Evolutionary conservation across 2,888 invertebrate genomes (phyloP).

Genomic region (Gymnoscelis rufifasciata): DNA sequence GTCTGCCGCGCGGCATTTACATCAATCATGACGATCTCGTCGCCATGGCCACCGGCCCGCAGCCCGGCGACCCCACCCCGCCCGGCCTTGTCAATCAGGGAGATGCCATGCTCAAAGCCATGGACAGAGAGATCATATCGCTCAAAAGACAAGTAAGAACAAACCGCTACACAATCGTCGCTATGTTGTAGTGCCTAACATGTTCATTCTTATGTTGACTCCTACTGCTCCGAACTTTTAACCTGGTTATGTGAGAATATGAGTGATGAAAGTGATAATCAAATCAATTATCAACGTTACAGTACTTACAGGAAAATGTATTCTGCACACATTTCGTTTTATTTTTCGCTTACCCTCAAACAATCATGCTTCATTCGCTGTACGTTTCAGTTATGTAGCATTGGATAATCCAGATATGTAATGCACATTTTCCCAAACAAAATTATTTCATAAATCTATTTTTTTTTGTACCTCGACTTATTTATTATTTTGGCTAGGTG

Average conservation of each 20-base stretch:
- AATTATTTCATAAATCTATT: neutral
- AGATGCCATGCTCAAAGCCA: slow-evolving; percentile 91
- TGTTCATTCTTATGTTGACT: slow-evolving; percentile 62
- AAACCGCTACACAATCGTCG: slow-evolving; percentile 50
- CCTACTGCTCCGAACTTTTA: slow-evolving; percentile 33
- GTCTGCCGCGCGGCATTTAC: slow-evolving; percentile 97
- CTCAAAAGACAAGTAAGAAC: slow-evolving; percentile 96
- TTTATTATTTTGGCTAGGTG: slow-evolving; percentile 80
- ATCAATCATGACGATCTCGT: slow-evolving; percentile 98
- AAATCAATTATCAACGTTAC: slow-evolving; percentile 36
- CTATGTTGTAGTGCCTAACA: slow-evolving; percentile 60
- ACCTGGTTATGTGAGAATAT: slow-evolving; percentile 65
- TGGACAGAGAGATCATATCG: slow-evolving; percentile 96
- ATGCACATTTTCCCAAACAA: slow-evolving; percentile 42
- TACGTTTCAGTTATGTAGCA: slow-evolving; percentile 42
- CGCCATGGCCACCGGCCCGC: slow-evolving; percentile 89
- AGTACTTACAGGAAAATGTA: slow-evolving; percentile 46
- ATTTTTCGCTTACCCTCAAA: slow-evolving; percentile 38
- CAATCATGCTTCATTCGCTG: slow-evolving; percentile 43
- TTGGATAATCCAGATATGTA: slow-evolving; percentile 78
- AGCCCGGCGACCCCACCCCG: slow-evolving; percentile 76
- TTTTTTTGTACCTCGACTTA: neutral
- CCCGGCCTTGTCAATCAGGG: slow-evolving; percentile 81
- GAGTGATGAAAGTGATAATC: slow-evolving; percentile 31
- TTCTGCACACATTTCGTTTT: slow-evolving; percentile 67